phyloP scores from a whole-genome alignment of 1,140 invertebrate genomes.

The Ptiloglossa arizonensis region DNA sequence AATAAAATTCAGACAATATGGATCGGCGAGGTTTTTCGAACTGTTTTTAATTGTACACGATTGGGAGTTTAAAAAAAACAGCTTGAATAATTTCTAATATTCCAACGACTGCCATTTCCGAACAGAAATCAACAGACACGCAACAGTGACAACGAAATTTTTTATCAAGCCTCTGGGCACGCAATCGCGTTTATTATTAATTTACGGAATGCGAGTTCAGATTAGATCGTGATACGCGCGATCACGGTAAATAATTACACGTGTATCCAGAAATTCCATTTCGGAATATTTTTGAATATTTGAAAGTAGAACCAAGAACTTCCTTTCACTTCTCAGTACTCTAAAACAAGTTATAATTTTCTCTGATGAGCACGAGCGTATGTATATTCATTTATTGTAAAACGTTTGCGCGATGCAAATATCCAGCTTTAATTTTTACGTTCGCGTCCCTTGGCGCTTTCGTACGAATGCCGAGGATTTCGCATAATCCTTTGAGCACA shows the following conservation, averaged over 20 bases:
- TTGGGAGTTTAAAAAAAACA: no score
- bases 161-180: background rate
- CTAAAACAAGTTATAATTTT: no score
- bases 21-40: no score
- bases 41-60: no score
- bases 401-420: constrained; percentile 5
- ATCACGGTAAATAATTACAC: background rate
- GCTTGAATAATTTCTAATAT: no score
- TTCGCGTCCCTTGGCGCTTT: background rate
- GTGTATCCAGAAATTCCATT: background rate
- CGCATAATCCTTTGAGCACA: constrained; percentile 31
- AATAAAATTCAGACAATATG: no score
- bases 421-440: constrained; percentile 27
- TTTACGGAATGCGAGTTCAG: background rate
- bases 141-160: background rate
- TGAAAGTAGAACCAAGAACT: no score
- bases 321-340: no score
- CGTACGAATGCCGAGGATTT: constrained; percentile 15
- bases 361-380: no score
- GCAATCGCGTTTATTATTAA: background rate
- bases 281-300: background rate
- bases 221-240: background rate
- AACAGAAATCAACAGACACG: no score
- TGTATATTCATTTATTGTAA: no score
- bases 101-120: no score